Evolutionary conservation across 2,888 invertebrate species (phyloP).

Genomic region (Anarsia innoxiella): DNA sequence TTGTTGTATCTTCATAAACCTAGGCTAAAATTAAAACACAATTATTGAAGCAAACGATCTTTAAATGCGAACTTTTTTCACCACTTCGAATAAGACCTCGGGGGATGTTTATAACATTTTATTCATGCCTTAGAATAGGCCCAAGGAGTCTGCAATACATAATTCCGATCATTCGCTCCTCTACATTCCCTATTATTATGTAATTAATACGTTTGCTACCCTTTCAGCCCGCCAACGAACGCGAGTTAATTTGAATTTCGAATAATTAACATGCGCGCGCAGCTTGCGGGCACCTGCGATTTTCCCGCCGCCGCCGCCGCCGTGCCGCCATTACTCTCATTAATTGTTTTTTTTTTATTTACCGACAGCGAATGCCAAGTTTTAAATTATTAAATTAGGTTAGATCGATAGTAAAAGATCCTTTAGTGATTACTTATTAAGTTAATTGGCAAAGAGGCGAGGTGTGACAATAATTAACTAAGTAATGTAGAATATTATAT

Average conservation of each 20-base stretch:
- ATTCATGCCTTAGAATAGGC: no score
- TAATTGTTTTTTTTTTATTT: slow-evolving; percentile 17
- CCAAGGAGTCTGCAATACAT: no score
- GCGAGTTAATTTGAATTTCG: slow-evolving; percentile 20
- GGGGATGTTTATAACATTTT: no score
- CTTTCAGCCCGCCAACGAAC: slow-evolving; percentile 9
- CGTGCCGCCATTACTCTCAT: slow-evolving; percentile 22
- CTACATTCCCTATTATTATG: slow-evolving; percentile 9
- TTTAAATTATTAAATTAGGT: slow-evolving; percentile 8
- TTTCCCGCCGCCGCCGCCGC: slow-evolving; percentile 16
- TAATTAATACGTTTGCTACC: slow-evolving; percentile 13
- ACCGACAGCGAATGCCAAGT: slow-evolving; percentile 1
- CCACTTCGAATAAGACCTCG: no score
- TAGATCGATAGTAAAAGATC: slow-evolving; percentile 5
- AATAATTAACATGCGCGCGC: slow-evolving; percentile 19
- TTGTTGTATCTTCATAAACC: no score
- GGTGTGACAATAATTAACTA: no score
- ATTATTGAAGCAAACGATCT: no score
- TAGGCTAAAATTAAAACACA: no score
- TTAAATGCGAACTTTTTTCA: no score
- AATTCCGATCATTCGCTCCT: no score
- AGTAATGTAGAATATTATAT: no score
- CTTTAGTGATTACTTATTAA: slow-evolving; percentile 3
- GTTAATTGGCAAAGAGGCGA: slow-evolving; percentile 9
- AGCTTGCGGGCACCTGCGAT: slow-evolving; percentile 22